A percentile compares a stretch with the other conserved stretches of the same genome.
phyloP scores from a whole-genome alignment of 2,888 invertebrate species.

The Drosophila niveifrons region DNA sequence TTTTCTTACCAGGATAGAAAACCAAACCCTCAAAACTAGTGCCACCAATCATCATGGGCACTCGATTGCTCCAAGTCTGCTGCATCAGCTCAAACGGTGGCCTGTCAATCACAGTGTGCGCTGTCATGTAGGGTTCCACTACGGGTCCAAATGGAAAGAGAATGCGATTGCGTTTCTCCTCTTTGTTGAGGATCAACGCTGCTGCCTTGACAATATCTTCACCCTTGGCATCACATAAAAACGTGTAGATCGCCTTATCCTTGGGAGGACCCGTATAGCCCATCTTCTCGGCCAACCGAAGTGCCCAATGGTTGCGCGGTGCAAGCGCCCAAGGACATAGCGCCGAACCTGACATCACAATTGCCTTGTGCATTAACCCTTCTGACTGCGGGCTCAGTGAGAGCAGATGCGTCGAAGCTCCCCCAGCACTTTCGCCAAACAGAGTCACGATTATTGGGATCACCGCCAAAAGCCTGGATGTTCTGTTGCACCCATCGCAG shows the following conservation, averaged over 20 bases:
- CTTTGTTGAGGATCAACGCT: constrained; percentile 71
- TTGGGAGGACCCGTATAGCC: constrained; percentile 80
- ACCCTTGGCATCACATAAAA: constrained; percentile 73
- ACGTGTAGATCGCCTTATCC: constrained; percentile 82
- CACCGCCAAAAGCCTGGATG: constrained; percentile 86
- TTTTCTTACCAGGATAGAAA: constrained; percentile 77
- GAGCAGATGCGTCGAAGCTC: constrained; percentile 85
- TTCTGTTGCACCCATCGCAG: constrained; percentile 86
- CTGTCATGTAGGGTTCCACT: constrained; percentile 82
- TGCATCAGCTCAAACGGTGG: constrained; percentile 72
- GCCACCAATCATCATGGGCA: constrained; percentile 83
- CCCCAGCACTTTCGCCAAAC: constrained; percentile 87
- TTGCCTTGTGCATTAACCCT: constrained; percentile 82
- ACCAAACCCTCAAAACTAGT: constrained; percentile 84
- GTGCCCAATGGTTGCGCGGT: constrained; percentile 73
- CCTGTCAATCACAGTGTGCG: constrained; percentile 79
- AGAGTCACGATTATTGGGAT: constrained; percentile 86
- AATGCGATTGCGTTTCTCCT: constrained; percentile 78
- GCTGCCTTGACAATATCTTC: constrained; percentile 78
- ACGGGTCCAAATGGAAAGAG: constrained; percentile 83
- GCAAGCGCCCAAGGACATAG: constrained; percentile 81
- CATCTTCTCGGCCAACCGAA: constrained; percentile 77
- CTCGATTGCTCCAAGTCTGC: constrained; percentile 81
- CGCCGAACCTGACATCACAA: constrained; percentile 83
- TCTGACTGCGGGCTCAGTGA: constrained; percentile 85